Conservation (phyloP, 2,797 vertebrate species). For the Brachyrhaphis roseni region DNA sequence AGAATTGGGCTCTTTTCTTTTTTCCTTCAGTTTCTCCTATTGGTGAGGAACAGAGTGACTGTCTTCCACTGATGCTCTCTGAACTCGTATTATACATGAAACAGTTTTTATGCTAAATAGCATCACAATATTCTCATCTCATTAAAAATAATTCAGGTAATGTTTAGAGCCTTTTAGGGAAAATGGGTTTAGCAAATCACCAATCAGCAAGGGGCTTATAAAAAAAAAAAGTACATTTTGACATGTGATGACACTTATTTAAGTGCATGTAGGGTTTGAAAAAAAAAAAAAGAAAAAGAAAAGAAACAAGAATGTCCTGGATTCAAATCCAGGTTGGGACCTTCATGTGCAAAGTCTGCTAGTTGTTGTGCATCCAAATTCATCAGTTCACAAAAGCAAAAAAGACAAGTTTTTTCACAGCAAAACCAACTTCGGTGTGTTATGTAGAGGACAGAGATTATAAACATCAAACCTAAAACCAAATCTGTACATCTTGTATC, state of each 20-base stretch:
- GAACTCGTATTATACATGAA: not conserved
- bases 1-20: constrained; percentile 13
- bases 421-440: not conserved
- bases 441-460: not conserved
- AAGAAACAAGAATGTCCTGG: not conserved
- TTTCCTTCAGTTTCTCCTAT: too few relatives aligned
- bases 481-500: not conserved
- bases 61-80: not conserved
- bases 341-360: not conserved
- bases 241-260: not conserved
- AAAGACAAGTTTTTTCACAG: not conserved
- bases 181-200: not conserved
- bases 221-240: not conserved
- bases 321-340: not conserved
- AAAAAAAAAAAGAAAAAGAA: not conserved
- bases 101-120: not conserved
- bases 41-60: not conserved
- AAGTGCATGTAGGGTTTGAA: not conserved
- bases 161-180: not conserved
- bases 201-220: not conserved
- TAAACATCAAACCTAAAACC: not conserved
- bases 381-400: not conserved
- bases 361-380: not conserved
- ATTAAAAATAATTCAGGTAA: not conserved
- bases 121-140: not conserved